Evolutionary conservation across 2,888 invertebrate species (phyloP).

Genomic region (Aelia acuminata): DNA sequence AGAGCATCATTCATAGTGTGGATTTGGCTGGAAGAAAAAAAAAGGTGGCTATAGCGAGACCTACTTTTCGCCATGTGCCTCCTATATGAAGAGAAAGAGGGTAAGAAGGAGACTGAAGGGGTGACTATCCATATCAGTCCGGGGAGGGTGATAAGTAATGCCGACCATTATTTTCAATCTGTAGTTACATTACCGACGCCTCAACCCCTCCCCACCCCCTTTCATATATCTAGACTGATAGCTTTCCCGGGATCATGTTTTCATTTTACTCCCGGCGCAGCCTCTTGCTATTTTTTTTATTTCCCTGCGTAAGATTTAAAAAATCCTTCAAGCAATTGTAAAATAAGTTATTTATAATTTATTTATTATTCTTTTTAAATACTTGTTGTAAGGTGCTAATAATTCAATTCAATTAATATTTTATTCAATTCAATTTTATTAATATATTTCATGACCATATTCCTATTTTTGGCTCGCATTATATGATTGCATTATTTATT

Average conservation of each 20-base stretch:
- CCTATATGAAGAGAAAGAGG: not conserved
- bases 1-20: not conserved
- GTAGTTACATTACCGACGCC: slow-evolving; percentile 46
- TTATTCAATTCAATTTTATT: no score
- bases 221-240: slow-evolving; percentile 50
- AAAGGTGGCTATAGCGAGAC: not conserved
- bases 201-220: not conserved
- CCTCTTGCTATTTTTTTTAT: not conserved
- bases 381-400: no score
- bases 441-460: no score
- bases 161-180: slow-evolving; percentile 49
- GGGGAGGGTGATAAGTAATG: slow-evolving; percentile 31
- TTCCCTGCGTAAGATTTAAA: not conserved
- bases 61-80: not conserved
- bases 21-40: not conserved
- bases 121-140: slow-evolving; percentile 18
- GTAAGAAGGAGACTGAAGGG: slow-evolving; percentile 6
- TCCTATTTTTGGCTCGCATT: no score
- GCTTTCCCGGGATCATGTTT: slow-evolving; percentile 45
- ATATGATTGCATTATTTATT: no score
- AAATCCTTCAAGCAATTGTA: not conserved
- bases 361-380: no score
- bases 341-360: no score
- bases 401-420: no score
- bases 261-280: slow-evolving; percentile 8